Evolutionary conservation across 2,888 invertebrate species (phyloP).

Genomic region (Epinotia nisella): DNA sequence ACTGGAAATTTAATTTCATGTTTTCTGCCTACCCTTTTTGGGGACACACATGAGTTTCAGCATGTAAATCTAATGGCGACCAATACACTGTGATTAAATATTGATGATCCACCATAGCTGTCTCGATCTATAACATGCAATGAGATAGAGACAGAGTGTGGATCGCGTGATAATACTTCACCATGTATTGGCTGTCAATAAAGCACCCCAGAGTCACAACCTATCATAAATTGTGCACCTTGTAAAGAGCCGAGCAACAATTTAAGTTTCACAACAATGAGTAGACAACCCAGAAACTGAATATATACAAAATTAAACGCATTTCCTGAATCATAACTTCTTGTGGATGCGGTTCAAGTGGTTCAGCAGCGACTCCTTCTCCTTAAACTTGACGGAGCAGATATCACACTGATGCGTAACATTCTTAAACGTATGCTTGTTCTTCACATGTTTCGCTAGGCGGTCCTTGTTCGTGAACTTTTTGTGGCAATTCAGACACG

Average conservation of each 20-base stretch:
- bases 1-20: too few relatives aligned
- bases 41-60: too few relatives aligned
- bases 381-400: slow-evolving; percentile 75
- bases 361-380: slow-evolving; percentile 66
- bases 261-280: not conserved
- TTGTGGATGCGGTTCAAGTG: slow-evolving; percentile 75
- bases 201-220: too few relatives aligned
- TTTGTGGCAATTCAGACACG: slow-evolving; percentile 76
- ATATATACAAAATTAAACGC: slow-evolving; percentile 21
- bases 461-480: slow-evolving; percentile 71
- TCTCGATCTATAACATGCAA: too few relatives aligned
- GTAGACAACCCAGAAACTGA: not conserved
- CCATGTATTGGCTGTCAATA: too few relatives aligned
- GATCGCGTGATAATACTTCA: too few relatives aligned
- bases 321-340: slow-evolving; percentile 66
- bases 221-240: not conserved
- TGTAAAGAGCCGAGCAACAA: not conserved
- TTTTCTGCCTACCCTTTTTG: too few relatives aligned
- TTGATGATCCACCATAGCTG: too few relatives aligned
- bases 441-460: slow-evolving; percentile 69
- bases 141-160: too few relatives aligned
- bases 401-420: slow-evolving; percentile 71
- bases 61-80: too few relatives aligned
- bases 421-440: slow-evolving; percentile 74
- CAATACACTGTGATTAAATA: too few relatives aligned